Percentiles rank a stretch among this genome's conserved stretches.
Conservation (phyloP, 2,113 vertebrate species). For the Passer montanus region DNA sequence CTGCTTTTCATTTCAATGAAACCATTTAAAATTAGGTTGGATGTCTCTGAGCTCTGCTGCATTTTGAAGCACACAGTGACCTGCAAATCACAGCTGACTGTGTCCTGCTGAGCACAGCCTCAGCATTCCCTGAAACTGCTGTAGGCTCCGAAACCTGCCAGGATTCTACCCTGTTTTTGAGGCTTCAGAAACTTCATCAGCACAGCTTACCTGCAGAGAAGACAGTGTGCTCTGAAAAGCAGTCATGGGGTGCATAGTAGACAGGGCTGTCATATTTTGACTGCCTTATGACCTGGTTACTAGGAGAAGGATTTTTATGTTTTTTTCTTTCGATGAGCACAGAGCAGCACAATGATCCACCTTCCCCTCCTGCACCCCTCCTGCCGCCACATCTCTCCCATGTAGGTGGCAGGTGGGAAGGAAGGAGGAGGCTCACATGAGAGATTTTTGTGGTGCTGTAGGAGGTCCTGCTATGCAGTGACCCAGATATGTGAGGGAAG, state of each 20-base stretch:
- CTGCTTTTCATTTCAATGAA: background rate
- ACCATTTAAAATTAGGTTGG: background rate
- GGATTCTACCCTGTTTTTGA: background rate
- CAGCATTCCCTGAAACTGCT: background rate
- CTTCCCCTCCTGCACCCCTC: background rate
- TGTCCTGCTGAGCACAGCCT: background rate
- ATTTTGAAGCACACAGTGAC: background rate
- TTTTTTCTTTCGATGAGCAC: background rate
- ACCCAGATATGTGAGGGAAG: background rate
- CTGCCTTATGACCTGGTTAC: background rate
- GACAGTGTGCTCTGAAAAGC: background rate
- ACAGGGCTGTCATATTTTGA: background rate
- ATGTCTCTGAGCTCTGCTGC: background rate
- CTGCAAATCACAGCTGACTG: background rate
- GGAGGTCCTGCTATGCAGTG: background rate
- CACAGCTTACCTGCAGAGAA: background rate
- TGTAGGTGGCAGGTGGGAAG: background rate
- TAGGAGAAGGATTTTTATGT: background rate
- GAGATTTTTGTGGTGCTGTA: background rate
- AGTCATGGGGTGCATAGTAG: background rate
- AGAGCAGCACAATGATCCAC: background rate
- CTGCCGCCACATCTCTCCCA: background rate
- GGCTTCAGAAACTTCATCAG: background rate
- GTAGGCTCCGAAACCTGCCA: background rate
- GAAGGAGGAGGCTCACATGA: background rate